Evolutionary conservation across 2,888 invertebrate species (phyloP).

Genomic region (Apodemia duryi): DNA sequence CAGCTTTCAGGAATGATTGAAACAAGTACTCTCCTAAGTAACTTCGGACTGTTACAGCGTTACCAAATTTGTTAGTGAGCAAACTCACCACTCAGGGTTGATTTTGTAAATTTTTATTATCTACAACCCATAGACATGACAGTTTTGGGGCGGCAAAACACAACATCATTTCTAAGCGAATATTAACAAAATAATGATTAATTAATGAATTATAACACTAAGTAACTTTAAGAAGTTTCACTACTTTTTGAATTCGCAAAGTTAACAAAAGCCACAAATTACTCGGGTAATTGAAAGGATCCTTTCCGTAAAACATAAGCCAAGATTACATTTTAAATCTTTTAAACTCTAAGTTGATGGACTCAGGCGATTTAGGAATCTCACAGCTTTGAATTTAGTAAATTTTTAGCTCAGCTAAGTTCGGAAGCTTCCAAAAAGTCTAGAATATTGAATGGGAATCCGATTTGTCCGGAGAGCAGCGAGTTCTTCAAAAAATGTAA

Average conservation of each 20-base stretch:
- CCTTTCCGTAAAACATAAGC: constrained; percentile 18
- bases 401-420: constrained; percentile 52
- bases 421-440: constrained; percentile 51
- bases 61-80: no score
- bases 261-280: not conserved
- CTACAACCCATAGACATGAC: no score
- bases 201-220: not conserved
- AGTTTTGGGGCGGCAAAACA: no score
- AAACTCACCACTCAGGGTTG: no score
- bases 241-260: not conserved
- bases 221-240: not conserved
- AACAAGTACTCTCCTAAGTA: no score
- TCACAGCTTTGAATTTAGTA: constrained; percentile 53
- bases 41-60: no score
- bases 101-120: no score
- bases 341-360: constrained; percentile 53
- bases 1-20: no score
- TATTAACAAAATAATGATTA: no score
- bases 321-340: constrained; percentile 55
- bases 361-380: constrained; percentile 49
- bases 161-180: no score
- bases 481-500: constrained; percentile 35
- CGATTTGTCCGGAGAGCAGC: constrained; percentile 48
- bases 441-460: constrained; percentile 74
- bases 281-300: not conserved